phyloP scores from a whole-genome alignment of 2,888 invertebrate species.

The Orthonevra nobilis region DNA sequence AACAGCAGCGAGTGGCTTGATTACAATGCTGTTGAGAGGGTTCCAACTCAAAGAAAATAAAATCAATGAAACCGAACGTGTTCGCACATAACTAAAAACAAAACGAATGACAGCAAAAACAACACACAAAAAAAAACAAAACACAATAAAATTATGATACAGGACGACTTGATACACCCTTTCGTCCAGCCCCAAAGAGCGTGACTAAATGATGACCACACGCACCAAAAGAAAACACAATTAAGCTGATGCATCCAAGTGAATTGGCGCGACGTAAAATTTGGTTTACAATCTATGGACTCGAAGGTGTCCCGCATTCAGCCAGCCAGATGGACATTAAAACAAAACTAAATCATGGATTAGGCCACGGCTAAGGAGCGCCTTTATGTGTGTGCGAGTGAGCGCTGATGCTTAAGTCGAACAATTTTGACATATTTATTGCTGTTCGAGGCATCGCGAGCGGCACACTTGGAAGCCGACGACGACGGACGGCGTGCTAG shows the following conservation, averaged over 20 bases:
- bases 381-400: conserved; percentile 56
- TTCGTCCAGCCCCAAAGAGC: conserved; percentile 28
- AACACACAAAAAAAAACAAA: background rate
- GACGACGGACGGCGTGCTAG: conserved; percentile 27
- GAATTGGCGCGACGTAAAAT: conserved; percentile 31
- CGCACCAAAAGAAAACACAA: conserved; percentile 29
- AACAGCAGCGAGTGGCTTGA: no score
- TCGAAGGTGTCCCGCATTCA: no score
- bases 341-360: conserved; percentile 79
- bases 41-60: no score
- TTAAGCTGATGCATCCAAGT: conserved; percentile 2
- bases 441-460: conserved; percentile 11
- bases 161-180: conserved; percentile 30
- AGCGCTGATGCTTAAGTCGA: conserved; percentile 63
- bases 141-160: conserved; percentile 6
- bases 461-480: background rate
- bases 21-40: no score
- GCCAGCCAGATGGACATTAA: conserved; percentile 73
- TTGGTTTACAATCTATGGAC: conserved; percentile 53
- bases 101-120: no score
- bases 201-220: conserved; percentile 34
- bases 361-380: conserved; percentile 71
- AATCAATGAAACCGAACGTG: no score
- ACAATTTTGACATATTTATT: conserved; percentile 63
- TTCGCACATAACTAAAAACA: no score